Evolutionary conservation across 1,140 invertebrate species (phyloP).

Genomic region (Drosophila melanogaster): DNA sequence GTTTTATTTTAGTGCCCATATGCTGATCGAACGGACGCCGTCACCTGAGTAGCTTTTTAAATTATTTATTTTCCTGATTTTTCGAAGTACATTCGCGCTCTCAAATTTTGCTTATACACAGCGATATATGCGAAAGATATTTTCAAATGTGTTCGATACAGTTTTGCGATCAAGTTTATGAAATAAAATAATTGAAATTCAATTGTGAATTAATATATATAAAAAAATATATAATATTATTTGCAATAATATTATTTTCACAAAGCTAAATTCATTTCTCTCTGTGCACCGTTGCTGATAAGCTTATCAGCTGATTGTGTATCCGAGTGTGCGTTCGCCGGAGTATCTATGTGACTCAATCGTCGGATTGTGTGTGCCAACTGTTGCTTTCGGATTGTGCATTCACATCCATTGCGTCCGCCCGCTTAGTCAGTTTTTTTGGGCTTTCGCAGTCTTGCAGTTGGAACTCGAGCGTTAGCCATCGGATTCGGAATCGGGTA

Average conservation of each 20-base stretch:
- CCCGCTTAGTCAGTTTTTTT: constrained; percentile 56
- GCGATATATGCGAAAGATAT: background rate
- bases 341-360: constrained; percentile 11
- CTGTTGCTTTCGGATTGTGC: constrained; percentile 37
- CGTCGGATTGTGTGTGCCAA: constrained; percentile 29
- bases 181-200: background rate
- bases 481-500: constrained; percentile 3
- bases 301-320: constrained; percentile 65
- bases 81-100: background rate
- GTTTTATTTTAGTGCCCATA: constrained; percentile 23
- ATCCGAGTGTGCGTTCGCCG: constrained; percentile 6
- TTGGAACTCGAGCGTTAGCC: constrained; percentile 35
- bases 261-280: background rate
- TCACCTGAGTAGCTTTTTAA: constrained; percentile 20
- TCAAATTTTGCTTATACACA: background rate
- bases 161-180: background rate
- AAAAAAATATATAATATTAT: too few species aligned
- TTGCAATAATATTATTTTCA: too few species aligned
- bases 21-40: constrained; percentile 2
- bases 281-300: constrained; percentile 49
- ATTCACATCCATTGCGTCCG: constrained; percentile 39
- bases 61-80: background rate
- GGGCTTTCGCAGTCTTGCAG: constrained; percentile 13
- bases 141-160: background rate
- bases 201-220: background rate